Evolutionary conservation across 2,888 invertebrate species (phyloP).

Genomic region (Agelastica alni): DNA sequence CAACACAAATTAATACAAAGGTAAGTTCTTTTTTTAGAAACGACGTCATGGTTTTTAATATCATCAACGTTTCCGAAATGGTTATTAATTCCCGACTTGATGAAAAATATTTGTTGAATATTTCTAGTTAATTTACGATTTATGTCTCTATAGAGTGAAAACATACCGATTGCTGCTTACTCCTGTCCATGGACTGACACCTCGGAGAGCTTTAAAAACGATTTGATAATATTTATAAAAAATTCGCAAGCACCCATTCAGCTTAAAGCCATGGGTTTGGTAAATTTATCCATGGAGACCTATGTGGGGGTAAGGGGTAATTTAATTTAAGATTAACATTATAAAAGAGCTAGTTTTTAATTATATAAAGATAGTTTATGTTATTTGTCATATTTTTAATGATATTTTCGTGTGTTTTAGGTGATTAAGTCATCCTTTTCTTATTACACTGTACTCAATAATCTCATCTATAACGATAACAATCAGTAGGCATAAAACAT

Average conservation of each 20-base stretch:
- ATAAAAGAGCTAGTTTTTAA: neutral
- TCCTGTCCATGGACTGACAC: slow-evolving; percentile 7
- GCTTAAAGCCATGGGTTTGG: slow-evolving; percentile 9
- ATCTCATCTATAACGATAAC: slow-evolving; percentile 1
- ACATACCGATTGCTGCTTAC: slow-evolving; percentile 11
- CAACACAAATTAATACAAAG: slow-evolving; percentile 2
- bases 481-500: too few relatives aligned
- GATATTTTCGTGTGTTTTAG: slow-evolving; percentile 13
- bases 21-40: neutral
- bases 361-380: neutral
- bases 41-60: too few relatives aligned
- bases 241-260: slow-evolving; percentile 10
- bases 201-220: slow-evolving; percentile 9
- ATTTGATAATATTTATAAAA: slow-evolving; percentile 9
- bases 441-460: slow-evolving; percentile 14
- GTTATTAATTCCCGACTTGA: too few relatives aligned
- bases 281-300: slow-evolving; percentile 11
- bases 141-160: slow-evolving; percentile 12
- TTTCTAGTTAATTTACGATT: too few relatives aligned
- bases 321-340: neutral
- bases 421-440: slow-evolving; percentile 20
- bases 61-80: too few relatives aligned
- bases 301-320: slow-evolving; percentile 11
- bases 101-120: too few relatives aligned
- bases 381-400: neutral